These are phyloP conservation scores for Lysiphlebus fabarum DNA, from an alignment of 1,140 invertebrate genomes.

Conservation along the genomic window DNA sequence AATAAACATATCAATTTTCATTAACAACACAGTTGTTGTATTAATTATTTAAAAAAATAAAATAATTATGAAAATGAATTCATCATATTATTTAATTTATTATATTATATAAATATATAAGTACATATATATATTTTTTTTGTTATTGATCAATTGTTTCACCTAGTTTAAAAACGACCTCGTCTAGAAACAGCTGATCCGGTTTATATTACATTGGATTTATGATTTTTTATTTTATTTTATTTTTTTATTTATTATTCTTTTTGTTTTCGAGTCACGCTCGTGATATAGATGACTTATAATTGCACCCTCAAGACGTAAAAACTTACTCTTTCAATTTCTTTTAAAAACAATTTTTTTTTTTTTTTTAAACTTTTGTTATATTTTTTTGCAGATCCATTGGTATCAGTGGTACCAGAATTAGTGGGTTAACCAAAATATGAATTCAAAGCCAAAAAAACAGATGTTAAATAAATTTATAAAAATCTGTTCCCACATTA, in stretches of 20 bases:
- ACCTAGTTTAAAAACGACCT: slow-evolving; percentile 25
- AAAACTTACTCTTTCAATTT: background rate
- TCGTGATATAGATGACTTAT: slow-evolving; percentile 8
- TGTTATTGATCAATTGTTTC: slow-evolving; percentile 23
- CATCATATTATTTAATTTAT: too few relatives aligned
- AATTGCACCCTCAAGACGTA: slow-evolving; percentile 7
- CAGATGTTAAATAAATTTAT: background rate
- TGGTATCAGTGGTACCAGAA: background rate
- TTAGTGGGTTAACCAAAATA: background rate
- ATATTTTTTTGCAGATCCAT: background rate
- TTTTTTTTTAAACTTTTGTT: too few relatives aligned
- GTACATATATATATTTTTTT: too few relatives aligned
- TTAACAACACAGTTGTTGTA: too few relatives aligned
- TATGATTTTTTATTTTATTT: slow-evolving; percentile 9
- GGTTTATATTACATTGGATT: slow-evolving; percentile 18
- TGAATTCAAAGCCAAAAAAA: background rate
- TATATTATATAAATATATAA: too few relatives aligned
- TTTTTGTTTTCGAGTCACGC: slow-evolving; percentile 3
- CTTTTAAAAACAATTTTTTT: background rate
- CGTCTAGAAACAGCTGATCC: slow-evolving; percentile 11
- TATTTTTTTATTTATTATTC: slow-evolving; percentile 1
- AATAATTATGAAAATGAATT: too few relatives aligned
- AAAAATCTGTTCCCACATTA: slow-evolving; percentile 12
- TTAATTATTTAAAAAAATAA: too few relatives aligned
- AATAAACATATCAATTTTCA: too few relatives aligned